Conservation (phyloP, 37 sponge, comb jelly and placozoan genomes). For the Geodia barretti region DNA sequence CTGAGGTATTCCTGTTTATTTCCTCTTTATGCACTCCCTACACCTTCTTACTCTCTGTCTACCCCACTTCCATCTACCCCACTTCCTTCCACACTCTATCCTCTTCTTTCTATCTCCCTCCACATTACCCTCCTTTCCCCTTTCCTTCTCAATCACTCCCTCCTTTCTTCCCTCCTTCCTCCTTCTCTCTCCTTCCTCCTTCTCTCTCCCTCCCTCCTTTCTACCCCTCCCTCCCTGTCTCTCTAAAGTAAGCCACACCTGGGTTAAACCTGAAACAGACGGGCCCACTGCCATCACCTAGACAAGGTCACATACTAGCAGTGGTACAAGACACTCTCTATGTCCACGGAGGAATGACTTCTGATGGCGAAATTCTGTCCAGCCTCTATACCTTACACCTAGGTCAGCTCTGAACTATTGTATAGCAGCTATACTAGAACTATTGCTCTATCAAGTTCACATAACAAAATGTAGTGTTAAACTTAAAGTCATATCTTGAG, state of each 20-base stretch:
- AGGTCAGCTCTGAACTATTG: conserved; percentile 41
- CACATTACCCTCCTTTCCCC: neutral
- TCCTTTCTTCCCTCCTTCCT: neutral
- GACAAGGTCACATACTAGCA: conserved; percentile 67
- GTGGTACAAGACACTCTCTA: conserved; percentile 51
- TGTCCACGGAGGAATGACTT: conserved; percentile 73
- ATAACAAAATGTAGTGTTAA: too few relatives aligned
- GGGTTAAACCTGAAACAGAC: neutral
- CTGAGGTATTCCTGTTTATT: neutral
- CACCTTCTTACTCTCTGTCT: neutral
- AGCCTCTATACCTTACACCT: conserved; percentile 40
- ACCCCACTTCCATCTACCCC: neutral
- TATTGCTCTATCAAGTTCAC: too few relatives aligned
- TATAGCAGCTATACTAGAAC: too few relatives aligned
- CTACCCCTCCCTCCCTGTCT: neutral
- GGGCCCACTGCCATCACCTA: conserved; percentile 55
- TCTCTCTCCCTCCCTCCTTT: neutral
- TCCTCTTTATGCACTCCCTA: neutral
- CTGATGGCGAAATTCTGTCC: conserved; percentile 17
- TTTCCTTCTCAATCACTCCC: neutral
- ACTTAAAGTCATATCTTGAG: too few relatives aligned
- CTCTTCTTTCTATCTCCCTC: neutral
- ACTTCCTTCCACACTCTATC: neutral
- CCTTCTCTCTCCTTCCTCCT: neutral
- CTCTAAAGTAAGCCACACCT: conserved; percentile 16